Conservation (phyloP, 2,797 vertebrate genomes). For the Threskiornis aethiopicus region DNA sequence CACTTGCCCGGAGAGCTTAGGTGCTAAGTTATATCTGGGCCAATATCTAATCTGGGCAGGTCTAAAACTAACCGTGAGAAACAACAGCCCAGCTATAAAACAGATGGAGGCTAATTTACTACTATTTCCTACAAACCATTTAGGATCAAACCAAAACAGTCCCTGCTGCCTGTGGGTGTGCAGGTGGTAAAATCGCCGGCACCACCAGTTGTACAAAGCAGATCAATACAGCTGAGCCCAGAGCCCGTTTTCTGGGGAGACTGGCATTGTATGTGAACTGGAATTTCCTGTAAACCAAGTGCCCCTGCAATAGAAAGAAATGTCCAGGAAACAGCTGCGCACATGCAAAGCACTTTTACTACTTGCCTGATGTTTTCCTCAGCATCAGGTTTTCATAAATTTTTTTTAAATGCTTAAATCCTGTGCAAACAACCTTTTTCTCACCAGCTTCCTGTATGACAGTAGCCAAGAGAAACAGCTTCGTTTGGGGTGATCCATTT, state of each 20-base stretch:
- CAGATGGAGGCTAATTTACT: neutral
- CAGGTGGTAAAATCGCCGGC: neutral
- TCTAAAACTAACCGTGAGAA: slow-evolving; percentile 10
- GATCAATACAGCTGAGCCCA: neutral
- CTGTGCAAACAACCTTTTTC: slow-evolving; percentile 75
- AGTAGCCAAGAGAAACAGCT: slow-evolving; percentile 73
- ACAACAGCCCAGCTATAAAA: neutral
- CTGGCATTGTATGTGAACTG: slow-evolving; percentile 62
- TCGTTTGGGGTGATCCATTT: slow-evolving; percentile 32
- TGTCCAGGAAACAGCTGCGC: slow-evolving; percentile 75
- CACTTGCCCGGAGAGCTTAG: neutral
- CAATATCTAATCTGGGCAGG: neutral
- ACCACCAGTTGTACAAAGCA: neutral
- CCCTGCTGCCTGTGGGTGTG: neutral
- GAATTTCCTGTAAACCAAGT: slow-evolving; percentile 69
- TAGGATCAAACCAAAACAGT: neutral
- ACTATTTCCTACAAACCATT: neutral
- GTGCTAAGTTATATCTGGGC: neutral
- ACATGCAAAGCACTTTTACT: slow-evolving; percentile 64
- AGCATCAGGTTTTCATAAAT: slow-evolving; percentile 38
- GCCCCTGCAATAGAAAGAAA: slow-evolving; percentile 54
- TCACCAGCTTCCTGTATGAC: slow-evolving; percentile 76
- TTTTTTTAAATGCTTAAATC: slow-evolving; percentile 71
- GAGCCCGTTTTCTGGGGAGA: neutral
- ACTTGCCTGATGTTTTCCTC: slow-evolving; percentile 69